Evolutionary conservation across 2,113 vertebrate species (phyloP).

Genomic region (Pangasianodon hypophthalmus): DNA sequence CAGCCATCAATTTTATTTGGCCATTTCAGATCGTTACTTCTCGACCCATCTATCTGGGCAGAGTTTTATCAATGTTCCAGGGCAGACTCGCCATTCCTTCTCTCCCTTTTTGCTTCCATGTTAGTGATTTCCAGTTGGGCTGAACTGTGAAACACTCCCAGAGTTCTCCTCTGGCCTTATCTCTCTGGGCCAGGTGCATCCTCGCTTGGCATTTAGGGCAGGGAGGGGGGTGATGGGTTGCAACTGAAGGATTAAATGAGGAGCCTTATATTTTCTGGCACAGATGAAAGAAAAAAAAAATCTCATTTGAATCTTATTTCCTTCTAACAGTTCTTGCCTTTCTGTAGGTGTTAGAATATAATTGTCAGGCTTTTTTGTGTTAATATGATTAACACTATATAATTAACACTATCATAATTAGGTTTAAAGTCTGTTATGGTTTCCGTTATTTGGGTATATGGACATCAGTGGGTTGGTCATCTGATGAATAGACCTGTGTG

Average conservation of each 20-base stretch:
- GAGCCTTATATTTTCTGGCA: constrained; percentile 50
- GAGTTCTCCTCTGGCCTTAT: constrained; percentile 75
- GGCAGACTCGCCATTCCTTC: constrained; percentile 52
- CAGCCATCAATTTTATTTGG: neutral
- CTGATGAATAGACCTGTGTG: constrained; percentile 1
- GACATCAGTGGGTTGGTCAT: neutral
- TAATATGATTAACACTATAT: neutral
- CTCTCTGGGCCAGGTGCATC: constrained; percentile 80
- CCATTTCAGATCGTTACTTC: neutral
- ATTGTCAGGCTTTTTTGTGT: constrained; percentile 16
- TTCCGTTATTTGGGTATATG: neutral
- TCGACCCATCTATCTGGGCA: neutral
- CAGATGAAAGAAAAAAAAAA: constrained; percentile 45
- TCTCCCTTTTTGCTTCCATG: constrained; percentile 60
- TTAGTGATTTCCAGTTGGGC: constrained; percentile 77
- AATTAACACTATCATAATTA: too few species aligned
- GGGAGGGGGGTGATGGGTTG: constrained; percentile 45
- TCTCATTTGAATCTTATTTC: constrained; percentile 57
- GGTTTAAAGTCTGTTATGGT: neutral
- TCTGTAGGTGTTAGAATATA: constrained; percentile 25
- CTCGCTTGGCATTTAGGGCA: constrained; percentile 69
- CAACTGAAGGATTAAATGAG: constrained; percentile 56
- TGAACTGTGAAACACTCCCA: constrained; percentile 73
- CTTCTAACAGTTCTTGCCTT: constrained; percentile 21
- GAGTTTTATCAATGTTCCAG: constrained; percentile 34